These are phyloP conservation scores for Gymnoscopelus braueri DNA, from an alignment of 2,797 vertebrate species.

Conservation along the genomic window DNA sequence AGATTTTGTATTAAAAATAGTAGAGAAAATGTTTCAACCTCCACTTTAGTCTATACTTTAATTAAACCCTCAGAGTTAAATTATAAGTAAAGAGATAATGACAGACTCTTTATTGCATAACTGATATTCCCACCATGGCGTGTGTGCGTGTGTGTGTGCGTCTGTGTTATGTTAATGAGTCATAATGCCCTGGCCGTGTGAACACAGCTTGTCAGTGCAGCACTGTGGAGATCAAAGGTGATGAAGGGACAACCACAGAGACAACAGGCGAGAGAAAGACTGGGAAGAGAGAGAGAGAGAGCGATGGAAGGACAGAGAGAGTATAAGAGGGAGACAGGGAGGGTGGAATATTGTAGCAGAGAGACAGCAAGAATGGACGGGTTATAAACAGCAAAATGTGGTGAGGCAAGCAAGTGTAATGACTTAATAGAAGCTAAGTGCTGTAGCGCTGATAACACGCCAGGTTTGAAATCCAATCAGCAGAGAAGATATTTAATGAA, in stretches of 20 bases:
- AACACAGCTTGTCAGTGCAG: conserved; percentile 28
- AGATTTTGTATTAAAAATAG: no score
- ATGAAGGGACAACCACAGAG: conserved; percentile 1
- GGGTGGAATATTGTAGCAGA: neutral
- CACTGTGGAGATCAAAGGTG: conserved; percentile 19
- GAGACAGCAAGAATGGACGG: conserved; percentile 30
- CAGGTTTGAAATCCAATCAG: conserved; percentile 60
- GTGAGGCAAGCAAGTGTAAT: conserved; percentile 42
- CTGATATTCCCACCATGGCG: conserved; percentile 25
- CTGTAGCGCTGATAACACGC: conserved; percentile 56
- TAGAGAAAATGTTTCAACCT: no score
- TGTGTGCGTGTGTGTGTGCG: conserved; percentile 21
- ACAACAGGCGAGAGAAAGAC: neutral
- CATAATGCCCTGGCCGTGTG: conserved; percentile 40
- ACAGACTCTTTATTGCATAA: conserved; percentile 54
- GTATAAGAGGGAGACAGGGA: no score
- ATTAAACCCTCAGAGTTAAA: neutral
- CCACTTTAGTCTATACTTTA: no score
- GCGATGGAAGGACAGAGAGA: neutral
- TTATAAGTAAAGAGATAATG: neutral
- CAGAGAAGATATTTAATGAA: conserved; percentile 49
- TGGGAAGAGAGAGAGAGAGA: conserved; percentile 1
- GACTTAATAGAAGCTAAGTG: conserved; percentile 62
- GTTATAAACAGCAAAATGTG: conserved; percentile 10
- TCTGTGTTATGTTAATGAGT: conserved; percentile 49